Evolutionary conservation across 2,888 invertebrate species (phyloP).

Genomic region (Meiosimyza decipiens): DNA sequence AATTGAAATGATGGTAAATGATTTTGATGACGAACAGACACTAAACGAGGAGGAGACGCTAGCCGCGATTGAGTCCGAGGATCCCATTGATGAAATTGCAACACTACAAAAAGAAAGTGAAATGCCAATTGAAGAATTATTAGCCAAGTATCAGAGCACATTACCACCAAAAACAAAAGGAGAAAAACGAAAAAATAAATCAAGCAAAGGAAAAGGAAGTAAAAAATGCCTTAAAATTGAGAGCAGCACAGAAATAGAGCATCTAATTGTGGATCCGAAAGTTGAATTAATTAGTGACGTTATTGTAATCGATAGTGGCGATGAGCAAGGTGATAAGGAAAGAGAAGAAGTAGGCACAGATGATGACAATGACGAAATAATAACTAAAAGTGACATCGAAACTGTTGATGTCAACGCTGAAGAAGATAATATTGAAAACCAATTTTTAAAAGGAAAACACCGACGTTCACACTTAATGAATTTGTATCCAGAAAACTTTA

Average conservation of each 20-base stretch:
- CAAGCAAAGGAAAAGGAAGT: conserved; percentile 13
- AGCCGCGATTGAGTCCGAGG: conserved; percentile 85
- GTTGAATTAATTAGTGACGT: conserved; percentile 21
- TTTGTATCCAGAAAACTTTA: conserved; percentile 67
- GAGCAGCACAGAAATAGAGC: background rate
- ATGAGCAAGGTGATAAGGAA: conserved; percentile 37
- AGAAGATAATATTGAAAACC: conserved; percentile 19
- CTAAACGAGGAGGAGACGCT: conserved; percentile 97
- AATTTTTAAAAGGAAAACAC: conserved; percentile 45
- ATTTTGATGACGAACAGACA: conserved; percentile 97
- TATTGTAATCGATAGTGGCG: conserved; percentile 42
- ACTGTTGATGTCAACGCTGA: background rate
- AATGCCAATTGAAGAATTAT: conserved; percentile 93
- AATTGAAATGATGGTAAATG: conserved; percentile 96
- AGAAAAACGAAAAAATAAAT: conserved; percentile 31
- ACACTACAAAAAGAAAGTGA: conserved; percentile 92
- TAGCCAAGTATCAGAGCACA: conserved; percentile 83
- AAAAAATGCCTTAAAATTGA: background rate
- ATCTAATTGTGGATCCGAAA: background rate
- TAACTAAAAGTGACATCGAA: conserved; percentile 10
- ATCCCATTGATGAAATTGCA: conserved; percentile 88
- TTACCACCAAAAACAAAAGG: conserved; percentile 48
- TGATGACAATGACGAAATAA: conserved; percentile 22
- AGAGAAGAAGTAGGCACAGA: conserved; percentile 25
- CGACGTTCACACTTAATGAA: conserved; percentile 70